These are phyloP conservation scores for Drosophila macrospina DNA, from an alignment of 2,888 invertebrate genomes.

Conservation along the genomic window DNA sequence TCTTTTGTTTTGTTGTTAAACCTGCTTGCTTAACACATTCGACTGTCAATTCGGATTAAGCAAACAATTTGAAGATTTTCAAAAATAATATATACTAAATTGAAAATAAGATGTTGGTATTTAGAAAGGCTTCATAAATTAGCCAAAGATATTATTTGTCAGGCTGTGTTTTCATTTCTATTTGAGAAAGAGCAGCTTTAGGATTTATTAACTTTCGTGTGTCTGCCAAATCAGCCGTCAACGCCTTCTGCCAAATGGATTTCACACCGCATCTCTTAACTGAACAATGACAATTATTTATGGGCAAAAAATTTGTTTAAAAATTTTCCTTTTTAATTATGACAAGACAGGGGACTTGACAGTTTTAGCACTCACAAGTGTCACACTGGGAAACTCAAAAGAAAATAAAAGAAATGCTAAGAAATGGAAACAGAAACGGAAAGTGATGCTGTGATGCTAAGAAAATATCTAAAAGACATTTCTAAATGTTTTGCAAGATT, in stretches of 20 bases:
- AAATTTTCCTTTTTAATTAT: slow-evolving; percentile 72
- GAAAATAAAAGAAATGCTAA: slow-evolving; percentile 4
- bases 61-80: slow-evolving; percentile 15
- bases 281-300: slow-evolving; percentile 54
- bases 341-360: slow-evolving; percentile 77
- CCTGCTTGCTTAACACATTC: slow-evolving; percentile 30
- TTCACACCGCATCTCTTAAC: slow-evolving; percentile 36
- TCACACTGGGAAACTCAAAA: slow-evolving; percentile 39
- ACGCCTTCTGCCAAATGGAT: slow-evolving; percentile 71
- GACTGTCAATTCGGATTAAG: slow-evolving; percentile 44
- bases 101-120: slow-evolving; percentile 27
- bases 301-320: slow-evolving; percentile 58
- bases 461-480: slow-evolving; percentile 26
- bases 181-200: slow-evolving; percentile 27
- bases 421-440: slow-evolving; percentile 3
- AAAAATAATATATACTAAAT: slow-evolving; percentile 6
- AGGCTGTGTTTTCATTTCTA: slow-evolving; percentile 12
- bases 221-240: slow-evolving; percentile 70
- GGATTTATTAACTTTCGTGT: slow-evolving; percentile 51
- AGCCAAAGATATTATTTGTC: slow-evolving; percentile 58
- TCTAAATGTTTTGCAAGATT: slow-evolving; percentile 73
- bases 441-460: slow-evolving; percentile 4
- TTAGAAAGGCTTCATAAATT: slow-evolving; percentile 63
- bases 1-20: not conserved
- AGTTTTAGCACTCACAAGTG: slow-evolving; percentile 66